Evolutionary conservation across 2,113 vertebrate species (phyloP).

Genomic region (Oreochromis tanganicae): DNA sequence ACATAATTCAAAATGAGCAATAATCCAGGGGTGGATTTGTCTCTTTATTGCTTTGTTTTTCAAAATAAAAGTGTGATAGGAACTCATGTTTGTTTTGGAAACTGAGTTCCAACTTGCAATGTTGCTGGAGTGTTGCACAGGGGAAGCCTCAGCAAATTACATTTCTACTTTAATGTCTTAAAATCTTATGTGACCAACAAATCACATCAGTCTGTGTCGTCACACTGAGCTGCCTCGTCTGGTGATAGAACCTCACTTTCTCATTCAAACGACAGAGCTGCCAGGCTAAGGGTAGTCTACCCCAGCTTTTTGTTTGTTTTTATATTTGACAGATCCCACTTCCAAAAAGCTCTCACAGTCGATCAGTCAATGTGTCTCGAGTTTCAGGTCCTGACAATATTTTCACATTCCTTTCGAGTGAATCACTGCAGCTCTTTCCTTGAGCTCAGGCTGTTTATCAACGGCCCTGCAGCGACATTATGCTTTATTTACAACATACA

Average conservation of each 20-base stretch:
- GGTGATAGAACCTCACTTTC: background rate
- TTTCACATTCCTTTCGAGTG: slow-evolving; percentile 26
- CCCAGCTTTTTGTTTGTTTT: background rate
- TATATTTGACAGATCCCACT: background rate
- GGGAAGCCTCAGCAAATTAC: background rate
- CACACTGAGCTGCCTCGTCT: background rate
- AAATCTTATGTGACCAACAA: background rate
- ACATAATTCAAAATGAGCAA: background rate
- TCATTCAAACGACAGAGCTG: background rate
- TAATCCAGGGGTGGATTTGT: background rate
- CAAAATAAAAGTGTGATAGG: background rate
- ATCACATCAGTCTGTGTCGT: background rate
- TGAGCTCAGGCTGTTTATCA: background rate
- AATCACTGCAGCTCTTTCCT: background rate
- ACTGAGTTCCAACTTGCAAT: background rate
- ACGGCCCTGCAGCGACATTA: background rate
- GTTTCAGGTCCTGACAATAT: slow-evolving; percentile 3
- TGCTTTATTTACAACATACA: background rate
- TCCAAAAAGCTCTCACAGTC: background rate
- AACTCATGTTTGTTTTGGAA: background rate
- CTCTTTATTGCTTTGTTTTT: fast-evolving
- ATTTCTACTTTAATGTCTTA: background rate
- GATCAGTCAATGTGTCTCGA: background rate
- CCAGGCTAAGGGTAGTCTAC: background rate
- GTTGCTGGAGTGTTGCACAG: background rate